Evolutionary conservation across 2,888 invertebrate genomes (phyloP).

Genomic region (Plebejus argus): DNA sequence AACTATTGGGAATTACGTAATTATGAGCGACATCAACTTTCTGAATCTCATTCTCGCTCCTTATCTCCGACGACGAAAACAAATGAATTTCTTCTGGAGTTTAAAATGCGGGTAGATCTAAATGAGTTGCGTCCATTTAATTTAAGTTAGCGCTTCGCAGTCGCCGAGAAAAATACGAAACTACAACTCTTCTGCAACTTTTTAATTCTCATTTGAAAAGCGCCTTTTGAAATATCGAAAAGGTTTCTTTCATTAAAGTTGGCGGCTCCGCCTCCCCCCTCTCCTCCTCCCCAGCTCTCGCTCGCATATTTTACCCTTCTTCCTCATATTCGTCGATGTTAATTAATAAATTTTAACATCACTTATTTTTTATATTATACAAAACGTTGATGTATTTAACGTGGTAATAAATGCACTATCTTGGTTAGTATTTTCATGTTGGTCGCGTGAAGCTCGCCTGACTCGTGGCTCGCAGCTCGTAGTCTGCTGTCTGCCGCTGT

Average conservation of each 20-base stretch:
- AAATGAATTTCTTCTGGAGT: constrained; percentile 25
- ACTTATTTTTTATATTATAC: neutral
- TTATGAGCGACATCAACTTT: constrained; percentile 19
- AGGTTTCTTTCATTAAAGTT: constrained; percentile 1
- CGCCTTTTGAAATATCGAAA: constrained; percentile 5
- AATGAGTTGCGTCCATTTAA: constrained; percentile 29
- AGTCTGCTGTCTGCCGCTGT: neutral
- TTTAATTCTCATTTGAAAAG: constrained; percentile 4
- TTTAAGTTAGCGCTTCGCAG: constrained; percentile 24
- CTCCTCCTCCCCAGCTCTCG: neutral
- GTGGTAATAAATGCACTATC: neutral
- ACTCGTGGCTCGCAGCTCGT: neutral
- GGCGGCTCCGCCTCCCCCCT: neutral
- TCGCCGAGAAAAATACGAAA: neutral
- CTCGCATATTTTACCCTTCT: neutral
- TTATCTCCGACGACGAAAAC: constrained; percentile 8
- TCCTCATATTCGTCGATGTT: neutral
- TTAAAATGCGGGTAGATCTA: constrained; percentile 21
- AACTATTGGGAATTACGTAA: neutral
- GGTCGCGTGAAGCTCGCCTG: neutral
- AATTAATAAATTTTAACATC: neutral
- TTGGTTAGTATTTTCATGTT: neutral
- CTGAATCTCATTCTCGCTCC: constrained; percentile 11
- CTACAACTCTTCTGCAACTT: neutral
- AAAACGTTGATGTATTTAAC: neutral